These are phyloP conservation scores for Drosophila grimshawi DNA, from an alignment of 1,140 invertebrate genomes.

Conservation along the genomic window DNA sequence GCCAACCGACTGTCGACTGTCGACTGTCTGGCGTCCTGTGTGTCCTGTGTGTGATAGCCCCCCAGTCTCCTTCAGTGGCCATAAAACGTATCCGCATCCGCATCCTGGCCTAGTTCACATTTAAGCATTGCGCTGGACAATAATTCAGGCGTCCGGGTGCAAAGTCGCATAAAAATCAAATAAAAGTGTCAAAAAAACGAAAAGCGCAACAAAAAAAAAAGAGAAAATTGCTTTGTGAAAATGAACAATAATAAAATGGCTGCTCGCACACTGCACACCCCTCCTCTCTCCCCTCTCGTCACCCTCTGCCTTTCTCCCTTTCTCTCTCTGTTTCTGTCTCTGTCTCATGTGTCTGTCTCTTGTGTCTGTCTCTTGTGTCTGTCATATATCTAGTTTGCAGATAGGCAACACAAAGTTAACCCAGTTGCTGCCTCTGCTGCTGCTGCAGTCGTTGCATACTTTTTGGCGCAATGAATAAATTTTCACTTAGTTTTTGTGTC, in stretches of 20 bases:
- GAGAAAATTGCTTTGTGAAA: constrained; percentile 25
- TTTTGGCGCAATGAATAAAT: constrained; percentile 50
- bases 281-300: neutral
- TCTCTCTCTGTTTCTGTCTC: neutral
- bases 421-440: constrained; percentile 45
- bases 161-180: constrained; percentile 77
- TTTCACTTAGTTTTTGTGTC: constrained; percentile 47
- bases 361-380: neutral
- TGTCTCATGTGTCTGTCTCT: neutral
- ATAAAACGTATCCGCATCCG: constrained; percentile 43
- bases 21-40: constrained; percentile 46
- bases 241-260: constrained; percentile 46
- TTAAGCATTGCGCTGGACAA: constrained; percentile 69
- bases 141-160: constrained; percentile 61
- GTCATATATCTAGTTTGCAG: neutral
- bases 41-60: constrained; percentile 11
- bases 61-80: constrained; percentile 3
- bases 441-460: constrained; percentile 4
- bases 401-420: constrained; percentile 57
- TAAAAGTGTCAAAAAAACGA: constrained; percentile 59
- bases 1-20: constrained; percentile 1
- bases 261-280: neutral
- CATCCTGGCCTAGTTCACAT: constrained; percentile 69
- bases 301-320: neutral
- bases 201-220: constrained; percentile 6